phyloP scores from a whole-genome alignment of 2,797 vertebrate genomes.

The Gephyroberyx darwinii region DNA sequence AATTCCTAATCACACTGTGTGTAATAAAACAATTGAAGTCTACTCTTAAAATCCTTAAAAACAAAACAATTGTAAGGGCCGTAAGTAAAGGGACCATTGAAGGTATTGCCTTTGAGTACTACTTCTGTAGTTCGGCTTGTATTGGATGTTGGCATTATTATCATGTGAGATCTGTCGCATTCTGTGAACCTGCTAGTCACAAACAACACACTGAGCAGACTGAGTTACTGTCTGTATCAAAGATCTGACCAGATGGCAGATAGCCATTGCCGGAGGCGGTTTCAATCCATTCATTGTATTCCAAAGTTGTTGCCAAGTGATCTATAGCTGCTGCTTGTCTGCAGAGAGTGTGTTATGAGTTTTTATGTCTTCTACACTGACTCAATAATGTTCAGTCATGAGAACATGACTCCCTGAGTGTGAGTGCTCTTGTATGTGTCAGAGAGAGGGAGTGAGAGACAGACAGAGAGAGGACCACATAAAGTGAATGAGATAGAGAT shows the following conservation, averaged over 20 bases:
- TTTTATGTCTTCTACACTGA: constrained; percentile 75
- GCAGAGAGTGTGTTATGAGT: constrained; percentile 61
- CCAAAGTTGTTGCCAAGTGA: constrained; percentile 72
- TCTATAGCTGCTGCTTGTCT: constrained; percentile 68
- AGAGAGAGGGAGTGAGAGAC: constrained; percentile 56
- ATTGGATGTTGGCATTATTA: constrained; percentile 64
- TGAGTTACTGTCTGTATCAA: constrained; percentile 74
- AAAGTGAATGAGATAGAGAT: constrained; percentile 60
- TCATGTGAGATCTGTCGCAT: constrained; percentile 60
- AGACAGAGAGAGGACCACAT: constrained; percentile 42
- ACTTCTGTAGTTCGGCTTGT: constrained; percentile 29
- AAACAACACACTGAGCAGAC: constrained; percentile 66
- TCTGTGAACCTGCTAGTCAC: constrained; percentile 57
- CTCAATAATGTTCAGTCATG: constrained; percentile 78
- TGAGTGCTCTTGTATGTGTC: constrained; percentile 67
- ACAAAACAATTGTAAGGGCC: constrained; percentile 6
- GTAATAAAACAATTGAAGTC: background rate
- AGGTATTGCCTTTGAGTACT: constrained; percentile 12
- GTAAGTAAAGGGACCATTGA: constrained; percentile 3
- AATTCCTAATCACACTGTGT: constrained; percentile 11
- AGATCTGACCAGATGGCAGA: constrained; percentile 80
- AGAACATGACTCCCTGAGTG: constrained; percentile 76
- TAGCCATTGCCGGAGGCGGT: constrained; percentile 67
- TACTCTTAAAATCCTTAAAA: constrained; percentile 17
- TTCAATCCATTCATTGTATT: constrained; percentile 79